Evolutionary conservation across 2,888 invertebrate genomes (phyloP).

Genomic region (Rhagium mordax): DNA sequence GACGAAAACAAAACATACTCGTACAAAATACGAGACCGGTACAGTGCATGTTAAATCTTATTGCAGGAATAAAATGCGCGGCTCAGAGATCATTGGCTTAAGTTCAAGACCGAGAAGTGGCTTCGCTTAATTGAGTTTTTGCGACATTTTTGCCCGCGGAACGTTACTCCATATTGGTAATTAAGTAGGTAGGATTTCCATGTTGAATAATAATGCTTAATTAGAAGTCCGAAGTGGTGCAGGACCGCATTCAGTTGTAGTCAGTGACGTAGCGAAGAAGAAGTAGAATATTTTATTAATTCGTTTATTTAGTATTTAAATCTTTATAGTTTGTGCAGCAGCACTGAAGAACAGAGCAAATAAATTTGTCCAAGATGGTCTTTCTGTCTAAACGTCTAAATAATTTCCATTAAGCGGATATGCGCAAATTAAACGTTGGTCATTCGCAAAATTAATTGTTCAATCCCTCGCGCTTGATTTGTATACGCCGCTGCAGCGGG

Average conservation of each 20-base stretch:
- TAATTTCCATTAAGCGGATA: too few relatives aligned
- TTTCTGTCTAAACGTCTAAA: too few relatives aligned
- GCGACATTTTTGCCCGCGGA: conserved; percentile 37
- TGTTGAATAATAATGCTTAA: conserved; percentile 66
- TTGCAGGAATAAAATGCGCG: conserved; percentile 41
- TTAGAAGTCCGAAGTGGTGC: conserved; percentile 57
- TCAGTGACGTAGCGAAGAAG: background rate
- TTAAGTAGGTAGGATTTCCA: conserved; percentile 61
- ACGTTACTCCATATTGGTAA: conserved; percentile 57
- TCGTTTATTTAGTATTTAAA: too few relatives aligned
- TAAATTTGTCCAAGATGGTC: too few relatives aligned
- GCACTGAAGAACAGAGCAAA: too few relatives aligned
- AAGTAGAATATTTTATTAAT: too few relatives aligned
- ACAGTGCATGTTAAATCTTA: conserved; percentile 24
- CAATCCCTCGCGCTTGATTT: conserved; percentile 7
- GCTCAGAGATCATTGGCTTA: conserved; percentile 36
- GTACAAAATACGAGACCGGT: background rate
- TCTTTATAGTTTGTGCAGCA: too few relatives aligned
- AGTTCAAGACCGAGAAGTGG: conserved; percentile 29
- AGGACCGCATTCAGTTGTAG: conserved; percentile 37
- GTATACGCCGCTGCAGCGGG: conserved; percentile 27
- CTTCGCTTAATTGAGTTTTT: conserved; percentile 48
- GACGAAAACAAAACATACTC: too few relatives aligned
- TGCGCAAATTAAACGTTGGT: too few relatives aligned
- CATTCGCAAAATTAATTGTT: background rate